Evolutionary conservation across 30 jellyfish, hydroid and myxozoan species (phyloP).

Genomic region (Aurelia aurita complex sp. Pacific): DNA sequence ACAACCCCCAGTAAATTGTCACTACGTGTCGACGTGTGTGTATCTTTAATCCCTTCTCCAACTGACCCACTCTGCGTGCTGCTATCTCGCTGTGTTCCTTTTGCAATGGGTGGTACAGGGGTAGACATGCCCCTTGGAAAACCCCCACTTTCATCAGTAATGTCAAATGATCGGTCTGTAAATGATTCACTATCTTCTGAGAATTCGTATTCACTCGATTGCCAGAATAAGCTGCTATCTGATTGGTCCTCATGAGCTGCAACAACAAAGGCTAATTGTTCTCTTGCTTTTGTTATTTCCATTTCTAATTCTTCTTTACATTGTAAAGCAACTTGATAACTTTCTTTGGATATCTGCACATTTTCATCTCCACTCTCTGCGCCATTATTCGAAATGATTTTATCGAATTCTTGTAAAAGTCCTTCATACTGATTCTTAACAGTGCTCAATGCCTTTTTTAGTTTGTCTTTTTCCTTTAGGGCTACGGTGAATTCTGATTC

Average conservation of each 20-base stretch:
- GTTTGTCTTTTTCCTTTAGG: constrained; percentile 56
- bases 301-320: constrained; percentile 79
- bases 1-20: too few relatives aligned
- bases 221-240: constrained; percentile 26
- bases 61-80: background rate
- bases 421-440: constrained; percentile 72
- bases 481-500: constrained; percentile 64
- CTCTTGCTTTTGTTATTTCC: constrained; percentile 79
- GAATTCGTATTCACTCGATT: constrained; percentile 51
- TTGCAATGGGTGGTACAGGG: constrained; percentile 29
- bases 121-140: constrained; percentile 46
- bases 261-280: constrained; percentile 64
- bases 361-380: constrained; percentile 40
- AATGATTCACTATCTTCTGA: constrained; percentile 61
- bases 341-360: constrained; percentile 52
- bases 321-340: constrained; percentile 58
- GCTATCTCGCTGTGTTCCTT: background rate
- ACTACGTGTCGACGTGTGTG: background rate
- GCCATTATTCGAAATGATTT: constrained; percentile 40
- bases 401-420: constrained; percentile 66
- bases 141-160: constrained; percentile 29
- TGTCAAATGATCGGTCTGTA: constrained; percentile 9
- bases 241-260: constrained; percentile 56
- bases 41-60: background rate
- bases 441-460: constrained; percentile 47